These are phyloP conservation scores for Sarcophaga variegata DNA, from an alignment of 2,888 invertebrate genomes.

Conservation along the genomic window DNA sequence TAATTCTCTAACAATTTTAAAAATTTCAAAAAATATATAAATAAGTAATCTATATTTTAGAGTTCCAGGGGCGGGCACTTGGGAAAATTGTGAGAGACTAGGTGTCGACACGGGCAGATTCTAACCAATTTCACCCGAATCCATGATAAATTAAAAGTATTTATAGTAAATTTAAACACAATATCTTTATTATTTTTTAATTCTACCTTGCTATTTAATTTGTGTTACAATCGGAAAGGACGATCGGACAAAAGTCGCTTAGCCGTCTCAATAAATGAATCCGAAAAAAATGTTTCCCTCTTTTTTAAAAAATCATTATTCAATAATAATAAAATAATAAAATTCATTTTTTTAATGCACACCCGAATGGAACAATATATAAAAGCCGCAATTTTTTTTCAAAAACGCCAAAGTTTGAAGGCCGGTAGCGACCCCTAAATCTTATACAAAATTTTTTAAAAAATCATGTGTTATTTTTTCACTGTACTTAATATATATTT, in stretches of 20 bases:
- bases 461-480: no score
- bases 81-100: background rate
- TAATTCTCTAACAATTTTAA: background rate
- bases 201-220: slow-evolving; percentile 10
- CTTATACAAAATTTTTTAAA: no score
- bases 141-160: slow-evolving; percentile 9
- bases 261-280: no score
- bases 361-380: no score
- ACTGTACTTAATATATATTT: no score
- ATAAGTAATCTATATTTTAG: background rate
- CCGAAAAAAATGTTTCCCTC: background rate
- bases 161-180: slow-evolving; percentile 13
- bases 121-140: slow-evolving; percentile 1
- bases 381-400: no score
- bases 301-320: slow-evolving; percentile 9
- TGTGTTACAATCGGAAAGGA: slow-evolving; percentile 2
- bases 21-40: no score
- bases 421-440: no score
- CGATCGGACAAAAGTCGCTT: no score
- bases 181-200: slow-evolving; percentile 11
- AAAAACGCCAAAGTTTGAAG: no score
- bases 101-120: slow-evolving; percentile 6
- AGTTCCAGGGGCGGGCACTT: slow-evolving; percentile 2
- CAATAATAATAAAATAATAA: background rate
- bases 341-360: no score